Evolutionary conservation across 2,113 vertebrate genomes (phyloP), one percentile per base, ranked within the genome.

Genomic region (Pygoscelis adeliae): DNA sequence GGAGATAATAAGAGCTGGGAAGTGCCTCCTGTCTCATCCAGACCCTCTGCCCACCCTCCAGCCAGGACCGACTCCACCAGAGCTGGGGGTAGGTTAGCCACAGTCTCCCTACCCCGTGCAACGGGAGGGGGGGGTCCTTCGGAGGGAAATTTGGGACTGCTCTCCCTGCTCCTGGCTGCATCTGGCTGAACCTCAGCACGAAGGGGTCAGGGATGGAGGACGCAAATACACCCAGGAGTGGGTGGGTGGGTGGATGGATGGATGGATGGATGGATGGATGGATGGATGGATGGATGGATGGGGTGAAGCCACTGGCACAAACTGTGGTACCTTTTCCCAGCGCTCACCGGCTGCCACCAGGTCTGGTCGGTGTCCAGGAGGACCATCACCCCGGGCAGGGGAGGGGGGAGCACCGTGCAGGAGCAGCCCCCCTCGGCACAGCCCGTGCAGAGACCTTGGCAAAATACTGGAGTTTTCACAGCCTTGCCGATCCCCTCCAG

Each of bases 351-450:
- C 17, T 82, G 69, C 50, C 52, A 44, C 26, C 30, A 13, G 59
- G 22, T 34, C 46, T 46, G 38, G 38, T 9, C 61, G 78, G 38
- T 69, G 79, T 38, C 50, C 15, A 40, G 5, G 22, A 79, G 50
- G 38, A 72, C 58, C 38, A 16, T 38, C 18, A 44, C 15, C 50
- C 20, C 2, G 0, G 18, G 32, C 42, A 34, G 50, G 22, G 36
- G 17, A 34, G 15, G 11, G 29, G 50, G 36, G 50, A 58, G 50
- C 32, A 44, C 11, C 3, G 0, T 0, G 2, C 49, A 84, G 49
- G n/a, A 90, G 27, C 79, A 61, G 53, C 34, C 18, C 27, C 27
- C 16, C 30, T 50, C 5, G 2, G 20, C 52, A 23, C 21, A 27
- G 11, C 61, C 44, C 4, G 0, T 10, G 17, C 44, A 52, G 32